These are phyloP conservation scores for Allophyes oxyacanthae DNA, from an alignment of 2,888 invertebrate species.

Conservation along the genomic window DNA sequence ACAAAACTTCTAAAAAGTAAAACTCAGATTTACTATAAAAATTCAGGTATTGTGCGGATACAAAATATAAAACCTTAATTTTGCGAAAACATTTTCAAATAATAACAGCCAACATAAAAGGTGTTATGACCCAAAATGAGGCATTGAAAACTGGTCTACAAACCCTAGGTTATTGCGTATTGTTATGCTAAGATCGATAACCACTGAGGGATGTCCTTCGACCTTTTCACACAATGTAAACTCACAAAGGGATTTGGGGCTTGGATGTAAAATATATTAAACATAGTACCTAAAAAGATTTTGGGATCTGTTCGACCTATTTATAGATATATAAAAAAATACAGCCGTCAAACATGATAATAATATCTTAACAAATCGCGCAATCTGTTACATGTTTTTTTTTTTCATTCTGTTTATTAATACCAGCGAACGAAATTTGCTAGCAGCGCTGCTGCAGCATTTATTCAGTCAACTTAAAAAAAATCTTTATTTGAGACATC, in stretches of 20 bases:
- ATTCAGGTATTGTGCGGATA: neutral
- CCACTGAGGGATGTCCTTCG: conserved; percentile 36
- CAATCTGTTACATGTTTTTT: no score
- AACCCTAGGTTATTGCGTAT: conserved; percentile 27
- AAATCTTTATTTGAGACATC: no score
- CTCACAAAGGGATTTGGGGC: conserved; percentile 18
- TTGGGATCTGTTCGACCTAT: neutral
- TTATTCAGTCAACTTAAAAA: no score
- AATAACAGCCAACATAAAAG: conserved; percentile 8
- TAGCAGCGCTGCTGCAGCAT: no score
- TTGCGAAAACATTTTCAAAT: neutral
- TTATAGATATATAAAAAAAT: no score
- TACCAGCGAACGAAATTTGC: no score
- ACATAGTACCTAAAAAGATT: conserved; percentile 6
- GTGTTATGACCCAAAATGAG: neutral
- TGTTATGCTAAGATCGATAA: conserved; percentile 48
- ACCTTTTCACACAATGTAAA: conserved; percentile 29
- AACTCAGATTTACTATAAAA: neutral
- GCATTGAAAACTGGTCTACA: conserved; percentile 14
- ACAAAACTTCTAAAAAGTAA: no score
- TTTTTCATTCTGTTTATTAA: no score
- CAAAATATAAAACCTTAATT: conserved; percentile 1
- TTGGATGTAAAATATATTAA: conserved; percentile 3
- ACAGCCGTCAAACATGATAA: no score
- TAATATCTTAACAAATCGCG: no score